Evolutionary conservation across 1,140 invertebrate genomes (phyloP).

Genomic region (Diuraphis noxia): DNA sequence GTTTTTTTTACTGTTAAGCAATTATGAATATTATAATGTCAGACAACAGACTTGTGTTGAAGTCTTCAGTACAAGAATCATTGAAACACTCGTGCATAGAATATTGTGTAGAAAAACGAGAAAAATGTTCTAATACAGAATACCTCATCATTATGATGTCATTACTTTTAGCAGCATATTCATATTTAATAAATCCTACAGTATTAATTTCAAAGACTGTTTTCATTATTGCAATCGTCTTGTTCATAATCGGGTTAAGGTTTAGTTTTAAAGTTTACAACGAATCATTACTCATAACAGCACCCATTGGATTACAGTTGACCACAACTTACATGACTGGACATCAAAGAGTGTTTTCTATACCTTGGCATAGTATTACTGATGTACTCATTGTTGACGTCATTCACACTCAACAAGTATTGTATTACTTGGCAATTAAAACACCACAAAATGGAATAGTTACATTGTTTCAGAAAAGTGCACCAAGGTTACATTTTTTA

Average conservation of each 20-base stretch:
- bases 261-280: conserved; percentile 55
- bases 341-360: conserved; percentile 53
- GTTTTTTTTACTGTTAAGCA: background rate
- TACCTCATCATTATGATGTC: background rate
- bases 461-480: conserved; percentile 54
- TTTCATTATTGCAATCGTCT: background rate
- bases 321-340: conserved; percentile 55
- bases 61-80: background rate
- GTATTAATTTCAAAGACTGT: background rate
- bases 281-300: conserved; percentile 52
- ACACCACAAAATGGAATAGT: conserved; percentile 37
- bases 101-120: conserved; percentile 18
- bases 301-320: conserved; percentile 54
- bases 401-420: conserved; percentile 53
- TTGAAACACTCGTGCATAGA: conserved; percentile 38
- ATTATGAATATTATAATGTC: conserved; percentile 3
- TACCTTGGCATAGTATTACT: conserved; percentile 48
- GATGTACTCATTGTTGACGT: conserved; percentile 55
- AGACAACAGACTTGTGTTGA: conserved; percentile 1
- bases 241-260: background rate
- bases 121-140: background rate
- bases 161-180: background rate
- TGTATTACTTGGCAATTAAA: conserved; percentile 52
- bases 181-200: background rate
- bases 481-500: conserved; percentile 51